phyloP scores from a whole-genome alignment of 2,888 invertebrate genomes.

The Chrysomela aeneicollis region DNA sequence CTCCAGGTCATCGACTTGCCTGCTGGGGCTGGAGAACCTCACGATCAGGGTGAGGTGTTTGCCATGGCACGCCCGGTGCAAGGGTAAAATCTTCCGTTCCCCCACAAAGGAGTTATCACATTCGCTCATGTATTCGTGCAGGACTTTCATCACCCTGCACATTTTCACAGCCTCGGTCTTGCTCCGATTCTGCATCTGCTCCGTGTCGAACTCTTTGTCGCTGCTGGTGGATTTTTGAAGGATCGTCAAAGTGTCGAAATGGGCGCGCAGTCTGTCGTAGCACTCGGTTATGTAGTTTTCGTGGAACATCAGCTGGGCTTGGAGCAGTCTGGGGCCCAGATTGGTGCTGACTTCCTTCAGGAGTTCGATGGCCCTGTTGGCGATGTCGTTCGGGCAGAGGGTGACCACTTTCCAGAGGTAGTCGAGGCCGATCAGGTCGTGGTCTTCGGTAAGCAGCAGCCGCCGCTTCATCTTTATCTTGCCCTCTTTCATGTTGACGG shows the following conservation, averaged over 20 bases:
- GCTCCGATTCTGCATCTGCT: conserved; percentile 63
- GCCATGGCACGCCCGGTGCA: conserved; percentile 89
- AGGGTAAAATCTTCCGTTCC: conserved; percentile 88
- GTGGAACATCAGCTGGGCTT: conserved; percentile 83
- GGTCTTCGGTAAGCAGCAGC: conserved; percentile 88
- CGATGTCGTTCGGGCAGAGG: conserved; percentile 91
- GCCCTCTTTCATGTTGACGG: conserved; percentile 94
- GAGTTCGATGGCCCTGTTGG: conserved; percentile 89
- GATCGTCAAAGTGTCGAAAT: conserved; percentile 82
- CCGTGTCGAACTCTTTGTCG: conserved; percentile 61
- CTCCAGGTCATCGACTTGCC: conserved; percentile 91
- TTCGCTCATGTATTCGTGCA: conserved; percentile 94
- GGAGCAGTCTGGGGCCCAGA: conserved; percentile 85
- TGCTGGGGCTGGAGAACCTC: conserved; percentile 80
- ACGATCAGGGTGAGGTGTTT: conserved; percentile 88
- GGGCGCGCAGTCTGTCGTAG: conserved; percentile 85
- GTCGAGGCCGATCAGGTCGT: conserved; percentile 94
- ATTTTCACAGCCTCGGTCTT: conserved; percentile 81
- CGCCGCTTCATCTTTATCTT: conserved; percentile 88
- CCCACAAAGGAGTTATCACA: conserved; percentile 90
- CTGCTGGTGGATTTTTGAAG: conserved; percentile 64
- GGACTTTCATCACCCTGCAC: conserved; percentile 91
- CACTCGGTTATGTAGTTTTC: conserved; percentile 92
- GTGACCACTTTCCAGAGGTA: conserved; percentile 90
- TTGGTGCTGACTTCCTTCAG: conserved; percentile 94